A percentile compares a stretch with the other conserved stretches of the same genome.
These are phyloP conservation scores for Hypomecis punctinalis DNA, from an alignment of 2,888 invertebrate species.

Conservation along the genomic window DNA sequence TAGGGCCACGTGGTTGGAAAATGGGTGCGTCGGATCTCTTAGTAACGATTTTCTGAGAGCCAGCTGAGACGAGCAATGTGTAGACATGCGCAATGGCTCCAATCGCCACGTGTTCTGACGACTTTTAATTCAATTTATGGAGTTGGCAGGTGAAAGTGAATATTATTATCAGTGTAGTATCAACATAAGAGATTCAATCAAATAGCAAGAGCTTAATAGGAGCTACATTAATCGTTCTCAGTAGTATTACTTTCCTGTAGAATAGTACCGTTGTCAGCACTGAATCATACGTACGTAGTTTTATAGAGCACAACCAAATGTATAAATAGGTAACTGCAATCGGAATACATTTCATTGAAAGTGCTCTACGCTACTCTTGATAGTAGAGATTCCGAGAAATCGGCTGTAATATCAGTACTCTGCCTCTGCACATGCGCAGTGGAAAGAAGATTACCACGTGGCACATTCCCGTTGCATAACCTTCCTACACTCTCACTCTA, in stretches of 20 bases:
- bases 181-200: neutral
- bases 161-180: conserved; percentile 18
- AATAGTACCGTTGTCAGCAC: neutral
- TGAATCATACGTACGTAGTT: neutral
- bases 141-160: conserved; percentile 45
- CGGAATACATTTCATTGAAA: conserved; percentile 5
- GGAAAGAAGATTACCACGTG: conserved; percentile 67
- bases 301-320: neutral
- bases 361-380: conserved; percentile 6
- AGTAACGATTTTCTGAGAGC: conserved; percentile 80
- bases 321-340: neutral
- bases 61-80: conserved; percentile 71
- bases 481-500: conserved; percentile 46
- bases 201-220: neutral
- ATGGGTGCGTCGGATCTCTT: conserved; percentile 56
- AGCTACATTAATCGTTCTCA: neutral
- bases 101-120: conserved; percentile 69
- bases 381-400: conserved; percentile 27
- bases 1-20: conserved; percentile 60
- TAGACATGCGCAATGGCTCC: conserved; percentile 71
- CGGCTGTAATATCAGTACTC: conserved; percentile 59
- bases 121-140: conserved; percentile 54
- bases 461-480: conserved; percentile 78
- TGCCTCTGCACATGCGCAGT: conserved; percentile 69
- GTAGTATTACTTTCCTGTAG: neutral